Base-by-base conservation (phyloP, 2,113 vertebrate species). In the Progne subis region DNA sequence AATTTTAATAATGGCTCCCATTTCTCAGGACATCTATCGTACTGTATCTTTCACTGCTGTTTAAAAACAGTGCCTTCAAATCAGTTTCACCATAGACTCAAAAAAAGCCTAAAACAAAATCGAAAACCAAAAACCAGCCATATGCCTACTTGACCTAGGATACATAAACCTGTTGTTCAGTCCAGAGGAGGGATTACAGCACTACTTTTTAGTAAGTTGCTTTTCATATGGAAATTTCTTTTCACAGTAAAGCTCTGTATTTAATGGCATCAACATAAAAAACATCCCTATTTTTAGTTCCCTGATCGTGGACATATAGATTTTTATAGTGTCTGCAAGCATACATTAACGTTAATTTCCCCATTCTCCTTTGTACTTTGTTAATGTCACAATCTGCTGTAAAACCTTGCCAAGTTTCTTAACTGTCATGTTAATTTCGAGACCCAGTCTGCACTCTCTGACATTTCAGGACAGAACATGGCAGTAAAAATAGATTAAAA, bases 401-500 rank as follows among this genome's bases (percentile, higher is more conserved):
- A 97, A 98, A 98, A 97, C 97, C 98, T 97, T 96, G 98, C 98
- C 98, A 98, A 98, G 97, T 98, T 98, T 97, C 96, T 98, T 98
- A 98, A 98, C 98, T 98, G 98, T 98, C 98, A 98, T 98, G 98
- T 98, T 98, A 98, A 98, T 98, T 98, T 97, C 75, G 25, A 98
- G 98, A 98, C 98, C 98, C 98, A 97, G 97, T 97, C 98, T 97
- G 97, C 97, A 90, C 98, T 98, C 98, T 97, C 94, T 98, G 98
- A 98, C 98, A 98, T 98, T 98, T 98, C 97, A 98, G 98, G 98
- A 98, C 98, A 98, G 98, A 98, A 98, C 97, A 98, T 98, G 97
- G 98, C 98, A 98, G 98, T 98, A 98, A 98, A 98, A 98, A 98
- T 98, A 98, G 98, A 98, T 98, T 98, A 98, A 98, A 98, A 97